Conservation (phyloP, 2,888 invertebrate genomes). For the Pterostichus niger region DNA sequence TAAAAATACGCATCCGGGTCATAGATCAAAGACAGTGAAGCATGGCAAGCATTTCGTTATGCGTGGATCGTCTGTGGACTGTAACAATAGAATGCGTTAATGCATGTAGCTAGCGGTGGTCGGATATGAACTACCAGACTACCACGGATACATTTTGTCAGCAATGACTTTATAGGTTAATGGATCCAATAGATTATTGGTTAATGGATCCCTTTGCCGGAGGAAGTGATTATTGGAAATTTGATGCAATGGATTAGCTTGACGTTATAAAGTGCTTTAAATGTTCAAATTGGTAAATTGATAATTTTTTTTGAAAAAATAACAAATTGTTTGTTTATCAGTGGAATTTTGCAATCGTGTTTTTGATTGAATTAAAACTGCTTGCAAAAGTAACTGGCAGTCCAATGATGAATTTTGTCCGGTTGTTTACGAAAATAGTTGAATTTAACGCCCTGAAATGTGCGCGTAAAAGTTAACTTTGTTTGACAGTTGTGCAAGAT, state of each 20-base stretch:
- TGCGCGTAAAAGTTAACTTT: too few species aligned
- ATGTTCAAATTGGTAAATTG: background rate
- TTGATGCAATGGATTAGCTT: background rate
- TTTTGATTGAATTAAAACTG: too few species aligned
- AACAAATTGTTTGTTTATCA: too few species aligned
- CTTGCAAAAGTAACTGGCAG: too few species aligned
- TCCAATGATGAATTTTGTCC: too few species aligned
- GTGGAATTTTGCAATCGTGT: too few species aligned
- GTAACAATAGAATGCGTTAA: conserved; percentile 33
- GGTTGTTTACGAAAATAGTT: too few species aligned
- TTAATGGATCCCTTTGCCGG: background rate
- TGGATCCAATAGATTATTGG: conserved; percentile 21
- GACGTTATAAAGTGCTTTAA: background rate
- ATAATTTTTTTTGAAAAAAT: too few species aligned
- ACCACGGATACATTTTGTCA: conserved; percentile 15
- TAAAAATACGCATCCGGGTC: background rate
- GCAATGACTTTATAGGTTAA: conserved; percentile 8
- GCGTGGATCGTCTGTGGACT: background rate
- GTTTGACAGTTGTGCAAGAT: too few species aligned
- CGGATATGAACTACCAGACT: background rate
- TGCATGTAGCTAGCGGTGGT: background rate
- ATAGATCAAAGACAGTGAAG: conserved; percentile 26
- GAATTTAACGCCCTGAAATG: too few species aligned
- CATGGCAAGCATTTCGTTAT: conserved; percentile 20
- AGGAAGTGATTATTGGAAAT: background rate